Evolutionary conservation across 1,140 invertebrate species (phyloP), one percentile per base, ranked within the genome.

Genomic region (Calliphora vicina): DNA sequence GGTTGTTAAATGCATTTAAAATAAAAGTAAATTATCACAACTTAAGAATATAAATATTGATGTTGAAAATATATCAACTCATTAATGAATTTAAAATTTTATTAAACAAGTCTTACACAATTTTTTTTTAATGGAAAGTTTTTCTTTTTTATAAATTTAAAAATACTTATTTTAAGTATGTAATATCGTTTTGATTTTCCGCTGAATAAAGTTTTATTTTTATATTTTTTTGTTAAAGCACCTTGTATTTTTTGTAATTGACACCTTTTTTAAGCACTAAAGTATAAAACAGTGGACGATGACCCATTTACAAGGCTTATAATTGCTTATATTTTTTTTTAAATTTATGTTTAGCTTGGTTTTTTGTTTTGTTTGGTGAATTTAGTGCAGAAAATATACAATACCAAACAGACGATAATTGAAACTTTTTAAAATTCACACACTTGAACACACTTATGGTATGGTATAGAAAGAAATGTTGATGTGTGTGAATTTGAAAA

Each of bases 281-380:
- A 57, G 6, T 8, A 35, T 1, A 6, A 20, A 20, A 20, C n/a
- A 25, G 20, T 25, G 74, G 74, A 12, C 74, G 74, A 45, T 78
- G 74, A 45, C 74, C 74, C 25, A 78, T 43, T 78, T 78, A 78
- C 74, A 78, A 20, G 35, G 0, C 12, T 20, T 43, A 43, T 78
- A 78, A 78, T 43, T 67, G 23, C n/a, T 23, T 67, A 67, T 23
- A 45, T 67, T 43, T 78, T 78, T 43, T 78, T 45, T 43, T 78
- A 4, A 12, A 25, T 78, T 78, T 35, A 35, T 76, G 29, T 76
- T 76, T 42, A 42, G 17, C 17, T 42, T 76, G 27, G 13, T 42
- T 17, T 35, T 17, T 76, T 42, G n/a, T n/a, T n/a, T n/a, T n/a
- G n/a, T 76, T 76, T 1, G 2, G n/a, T 20, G 0, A 23, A 25